Conservation (phyloP, 2,113 vertebrate genomes). For the Coptodon rendalli region DNA sequence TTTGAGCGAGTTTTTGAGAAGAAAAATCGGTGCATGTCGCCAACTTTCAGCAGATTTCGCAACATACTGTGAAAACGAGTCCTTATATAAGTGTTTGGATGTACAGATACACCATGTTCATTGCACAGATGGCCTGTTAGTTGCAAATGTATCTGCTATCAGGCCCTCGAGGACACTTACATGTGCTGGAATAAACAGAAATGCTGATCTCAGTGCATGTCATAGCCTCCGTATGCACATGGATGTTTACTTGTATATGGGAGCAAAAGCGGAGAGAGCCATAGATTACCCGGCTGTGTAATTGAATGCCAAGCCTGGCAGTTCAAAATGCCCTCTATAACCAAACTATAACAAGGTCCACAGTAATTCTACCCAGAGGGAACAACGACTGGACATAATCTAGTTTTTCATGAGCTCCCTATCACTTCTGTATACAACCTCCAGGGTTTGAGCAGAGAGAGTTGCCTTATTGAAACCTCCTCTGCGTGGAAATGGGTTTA, state of each 20-base stretch:
- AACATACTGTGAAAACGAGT: constrained; percentile 9
- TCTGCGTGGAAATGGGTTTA: constrained; percentile 5
- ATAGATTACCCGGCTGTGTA: constrained; percentile 47
- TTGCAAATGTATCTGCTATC: background rate
- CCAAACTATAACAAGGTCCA: constrained; percentile 59
- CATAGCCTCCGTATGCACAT: background rate
- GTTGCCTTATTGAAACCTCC: background rate
- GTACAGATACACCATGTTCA: background rate
- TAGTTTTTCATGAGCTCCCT: constrained; percentile 50
- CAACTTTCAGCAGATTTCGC: background rate
- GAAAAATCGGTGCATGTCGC: background rate
- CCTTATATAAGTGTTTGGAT: background rate
- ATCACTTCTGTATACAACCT: constrained; percentile 44
- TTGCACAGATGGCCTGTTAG: constrained; percentile 4
- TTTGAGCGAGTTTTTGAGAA: background rate
- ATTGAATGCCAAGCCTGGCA: constrained; percentile 53
- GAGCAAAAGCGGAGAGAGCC: background rate
- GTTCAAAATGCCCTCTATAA: constrained; percentile 47
- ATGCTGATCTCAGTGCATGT: background rate
- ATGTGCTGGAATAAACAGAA: background rate
- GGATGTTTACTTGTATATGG: background rate
- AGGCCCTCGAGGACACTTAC: background rate
- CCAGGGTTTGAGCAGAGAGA: constrained; percentile 18
- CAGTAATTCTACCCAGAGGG: constrained; percentile 63
- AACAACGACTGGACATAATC: constrained; percentile 43